Evolutionary conservation across 2,888 invertebrate genomes (phyloP).

Genomic region (Drosophila atripex): DNA sequence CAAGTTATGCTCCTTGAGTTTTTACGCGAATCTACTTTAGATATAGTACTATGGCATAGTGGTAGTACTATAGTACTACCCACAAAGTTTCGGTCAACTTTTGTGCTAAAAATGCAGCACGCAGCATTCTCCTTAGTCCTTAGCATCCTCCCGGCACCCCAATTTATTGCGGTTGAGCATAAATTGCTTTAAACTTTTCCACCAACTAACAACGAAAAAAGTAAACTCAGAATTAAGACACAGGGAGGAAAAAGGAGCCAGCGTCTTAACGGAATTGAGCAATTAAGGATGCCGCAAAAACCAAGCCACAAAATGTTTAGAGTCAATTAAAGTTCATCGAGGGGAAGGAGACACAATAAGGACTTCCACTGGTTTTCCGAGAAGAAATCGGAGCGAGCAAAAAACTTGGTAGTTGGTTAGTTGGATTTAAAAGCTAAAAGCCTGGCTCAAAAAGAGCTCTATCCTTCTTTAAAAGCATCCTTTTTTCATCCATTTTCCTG

Average conservation of each 20-base stretch:
- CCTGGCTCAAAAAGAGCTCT: not conserved
- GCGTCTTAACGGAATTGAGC: constrained; percentile 50
- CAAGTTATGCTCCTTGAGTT: constrained; percentile 30
- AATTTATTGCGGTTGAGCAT: constrained; percentile 65
- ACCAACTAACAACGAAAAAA: constrained; percentile 43
- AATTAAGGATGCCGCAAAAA: constrained; percentile 65
- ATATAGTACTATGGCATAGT: constrained; percentile 7
- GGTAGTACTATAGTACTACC: constrained; percentile 32
- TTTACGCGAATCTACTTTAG: constrained; percentile 57
- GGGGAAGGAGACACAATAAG: constrained; percentile 8
- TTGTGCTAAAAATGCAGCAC: constrained; percentile 22
- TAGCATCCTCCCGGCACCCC: constrained; percentile 6
- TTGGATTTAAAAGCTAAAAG: not conserved
- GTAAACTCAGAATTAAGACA: too few species aligned
- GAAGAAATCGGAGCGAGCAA: constrained; percentile 10
- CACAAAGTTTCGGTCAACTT: constrained; percentile 70
- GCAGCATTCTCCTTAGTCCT: constrained; percentile 10
- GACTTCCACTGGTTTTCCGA: not conserved
- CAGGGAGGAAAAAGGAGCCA: constrained; percentile 1
- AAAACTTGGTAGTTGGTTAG: not conserved
- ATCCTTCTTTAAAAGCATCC: not conserved
- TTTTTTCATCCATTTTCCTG: not conserved
- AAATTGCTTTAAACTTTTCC: constrained; percentile 72
- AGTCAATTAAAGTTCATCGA: constrained; percentile 64
- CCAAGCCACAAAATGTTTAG: constrained; percentile 65